A percentile compares a stretch with the other conserved stretches of the same genome.
These are phyloP conservation scores for Pterocles burchelli DNA, from an alignment of 2,113 vertebrate genomes.

Conservation along the genomic window DNA sequence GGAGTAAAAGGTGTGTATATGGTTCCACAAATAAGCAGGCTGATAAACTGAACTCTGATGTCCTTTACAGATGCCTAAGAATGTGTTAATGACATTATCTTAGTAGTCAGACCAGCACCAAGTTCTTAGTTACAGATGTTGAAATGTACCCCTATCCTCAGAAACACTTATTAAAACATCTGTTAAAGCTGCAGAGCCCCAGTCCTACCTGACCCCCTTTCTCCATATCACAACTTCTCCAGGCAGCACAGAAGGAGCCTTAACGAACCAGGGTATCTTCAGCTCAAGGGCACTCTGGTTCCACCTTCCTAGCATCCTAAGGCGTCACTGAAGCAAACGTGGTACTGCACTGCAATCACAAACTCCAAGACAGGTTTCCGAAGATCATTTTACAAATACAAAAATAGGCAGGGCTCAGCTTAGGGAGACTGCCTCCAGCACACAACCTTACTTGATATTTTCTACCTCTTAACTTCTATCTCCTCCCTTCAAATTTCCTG, in stretches of 20 bases:
- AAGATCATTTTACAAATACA: neutral
- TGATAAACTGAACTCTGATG: neutral
- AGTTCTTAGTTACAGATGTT: neutral
- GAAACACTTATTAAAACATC: neutral
- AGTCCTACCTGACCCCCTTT: neutral
- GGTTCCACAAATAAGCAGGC: neutral
- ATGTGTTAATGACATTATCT: neutral
- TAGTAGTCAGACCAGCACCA: neutral
- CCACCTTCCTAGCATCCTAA: neutral
- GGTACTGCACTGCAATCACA: neutral
- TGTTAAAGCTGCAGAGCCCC: neutral
- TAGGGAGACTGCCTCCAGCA: neutral
- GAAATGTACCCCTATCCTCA: neutral
- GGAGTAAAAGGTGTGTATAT: neutral
- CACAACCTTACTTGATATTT: neutral
- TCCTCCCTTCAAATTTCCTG: neutral
- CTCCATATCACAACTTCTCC: neutral
- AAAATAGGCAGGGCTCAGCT: no score
- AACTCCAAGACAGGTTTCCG: neutral
- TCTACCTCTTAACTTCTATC: neutral
- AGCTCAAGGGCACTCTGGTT: neutral
- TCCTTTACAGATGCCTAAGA: neutral
- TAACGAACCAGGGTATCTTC: neutral
- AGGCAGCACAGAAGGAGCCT: neutral
- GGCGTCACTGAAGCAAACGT: neutral